These are phyloP conservation scores for Halictus quadricinctus DNA, from an alignment of 2,888 invertebrate species.

Conservation along the genomic window DNA sequence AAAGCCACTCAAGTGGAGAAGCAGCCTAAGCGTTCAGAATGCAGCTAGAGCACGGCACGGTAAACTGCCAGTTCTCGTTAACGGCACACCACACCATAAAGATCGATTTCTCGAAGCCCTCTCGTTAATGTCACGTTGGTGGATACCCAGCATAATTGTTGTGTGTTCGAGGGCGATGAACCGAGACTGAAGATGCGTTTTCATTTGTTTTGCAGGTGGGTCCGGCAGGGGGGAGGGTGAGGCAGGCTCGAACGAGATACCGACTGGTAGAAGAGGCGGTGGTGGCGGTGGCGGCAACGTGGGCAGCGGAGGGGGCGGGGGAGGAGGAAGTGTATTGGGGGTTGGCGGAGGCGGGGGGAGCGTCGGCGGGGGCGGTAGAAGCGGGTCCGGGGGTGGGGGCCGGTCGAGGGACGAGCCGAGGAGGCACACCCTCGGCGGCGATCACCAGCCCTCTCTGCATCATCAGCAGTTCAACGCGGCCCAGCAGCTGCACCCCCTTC, in stretches of 20 bases:
- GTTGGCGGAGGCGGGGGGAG: conserved; percentile 72
- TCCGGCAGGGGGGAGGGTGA: conserved; percentile 80
- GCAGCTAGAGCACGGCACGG: neutral
- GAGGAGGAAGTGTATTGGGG: conserved; percentile 73
- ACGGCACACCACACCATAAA: neutral
- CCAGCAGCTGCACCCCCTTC: conserved; percentile 78
- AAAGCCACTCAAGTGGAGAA: neutral
- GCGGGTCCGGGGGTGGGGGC: conserved; percentile 72
- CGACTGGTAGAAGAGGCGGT: conserved; percentile 75
- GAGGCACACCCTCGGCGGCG: conserved; percentile 90
- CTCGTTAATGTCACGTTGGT: neutral
- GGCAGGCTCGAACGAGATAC: conserved; percentile 78
- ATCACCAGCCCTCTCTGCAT: conserved; percentile 87
- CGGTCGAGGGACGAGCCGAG: conserved; percentile 89
- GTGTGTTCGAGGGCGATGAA: neutral
- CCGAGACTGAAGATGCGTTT: neutral
- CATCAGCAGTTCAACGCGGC: conserved; percentile 82
- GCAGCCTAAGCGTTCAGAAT: neutral
- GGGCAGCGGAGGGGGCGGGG: conserved; percentile 68
- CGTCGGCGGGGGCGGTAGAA: conserved; percentile 70
- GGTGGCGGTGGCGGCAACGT: conserved; percentile 69
- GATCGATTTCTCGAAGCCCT: neutral
- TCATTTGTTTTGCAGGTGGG: conserved; percentile 75
- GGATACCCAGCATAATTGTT: neutral
- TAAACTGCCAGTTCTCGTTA: neutral